Conservation (phyloP, 2,113 vertebrate genomes). For the Limnothrissa miodon region DNA sequence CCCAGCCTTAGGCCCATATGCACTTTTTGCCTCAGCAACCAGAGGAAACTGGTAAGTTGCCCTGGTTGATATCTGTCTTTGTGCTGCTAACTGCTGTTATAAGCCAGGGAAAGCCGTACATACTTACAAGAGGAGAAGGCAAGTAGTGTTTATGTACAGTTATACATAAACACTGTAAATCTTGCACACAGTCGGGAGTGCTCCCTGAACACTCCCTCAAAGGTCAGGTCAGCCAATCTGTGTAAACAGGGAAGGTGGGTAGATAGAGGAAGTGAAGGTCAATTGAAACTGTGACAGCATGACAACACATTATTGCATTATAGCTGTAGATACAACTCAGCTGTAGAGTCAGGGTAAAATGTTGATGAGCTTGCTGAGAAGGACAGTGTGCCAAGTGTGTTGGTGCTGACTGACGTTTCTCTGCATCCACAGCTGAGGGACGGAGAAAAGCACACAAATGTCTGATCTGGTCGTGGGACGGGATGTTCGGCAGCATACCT, state of each 20-base stretch:
- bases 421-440: conserved; percentile 73
- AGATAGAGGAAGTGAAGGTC: neutral
- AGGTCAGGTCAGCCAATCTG: neutral
- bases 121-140: no score
- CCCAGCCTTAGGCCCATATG: conserved; percentile 78
- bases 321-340: neutral
- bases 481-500: conserved; percentile 27
- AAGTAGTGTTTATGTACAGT: no score
- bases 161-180: neutral
- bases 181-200: neutral
- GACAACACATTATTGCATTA: neutral
- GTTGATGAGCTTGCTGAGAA: neutral
- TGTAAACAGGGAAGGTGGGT: neutral
- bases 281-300: neutral
- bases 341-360: neutral
- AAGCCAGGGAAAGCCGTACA: neutral
- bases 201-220: neutral
- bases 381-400: neutral
- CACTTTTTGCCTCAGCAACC: conserved; percentile 88
- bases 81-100: conserved; percentile 7
- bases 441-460: conserved; percentile 66
- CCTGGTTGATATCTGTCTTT: neutral
- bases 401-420: conserved; percentile 34
- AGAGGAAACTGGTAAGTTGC: conserved; percentile 79
- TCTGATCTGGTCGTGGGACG: conserved; percentile 48